Evolutionary conservation across 2,888 invertebrate species (phyloP), one percentile per base, ranked within the genome.

Genomic region (Drosophila prolongata): DNA sequence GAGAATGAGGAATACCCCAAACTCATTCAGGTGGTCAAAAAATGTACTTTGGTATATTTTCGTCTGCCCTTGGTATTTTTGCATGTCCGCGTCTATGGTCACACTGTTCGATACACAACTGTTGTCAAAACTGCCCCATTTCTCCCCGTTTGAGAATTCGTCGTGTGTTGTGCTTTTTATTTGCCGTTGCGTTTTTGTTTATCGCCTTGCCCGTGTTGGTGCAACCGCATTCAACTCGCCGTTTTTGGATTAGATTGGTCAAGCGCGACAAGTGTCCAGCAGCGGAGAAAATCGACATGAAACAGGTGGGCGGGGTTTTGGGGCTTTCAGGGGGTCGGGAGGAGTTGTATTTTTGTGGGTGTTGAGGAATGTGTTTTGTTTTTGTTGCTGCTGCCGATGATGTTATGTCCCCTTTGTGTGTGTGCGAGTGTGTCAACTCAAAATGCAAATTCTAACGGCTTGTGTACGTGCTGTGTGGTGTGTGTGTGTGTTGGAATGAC

Each of bases 291-390:
- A 46, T 40, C 64, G 73, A 64, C 55, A 71, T 71, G 73, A 72
- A 71, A 71, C 70, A 71, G 70, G 70, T 71, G 70, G 70, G 70
- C 70, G 73, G 64, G 37, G 49, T 11, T 37, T 40, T 30, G 11
- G 19, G 46, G 66, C 37, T 24, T 30, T 40, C 44, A 37, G 47
- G 43, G 67, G 30, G 8, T 30, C 1, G 44, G 35, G n/a, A 11
- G 30, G 44, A 24, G 44, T 27, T 54, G 42, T 19, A 27, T 14
- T 55, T 34, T 42, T 19, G 42, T 54, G 42, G 24, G 16, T 40
- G 57, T 58, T 30, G 14, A 6, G 47, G 47, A 47, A 30, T 47
- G 47, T 34, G 47, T 47, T 47, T 47, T 44, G 55, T 44, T 44
- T 16, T 19, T 44, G 44, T 24, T 55, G n/a, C 13, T 44, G 34